Evolutionary conservation across 2,113 vertebrate species (phyloP), one percentile per base, ranked within the genome.

Genomic region (Platichthys flesus): DNA sequence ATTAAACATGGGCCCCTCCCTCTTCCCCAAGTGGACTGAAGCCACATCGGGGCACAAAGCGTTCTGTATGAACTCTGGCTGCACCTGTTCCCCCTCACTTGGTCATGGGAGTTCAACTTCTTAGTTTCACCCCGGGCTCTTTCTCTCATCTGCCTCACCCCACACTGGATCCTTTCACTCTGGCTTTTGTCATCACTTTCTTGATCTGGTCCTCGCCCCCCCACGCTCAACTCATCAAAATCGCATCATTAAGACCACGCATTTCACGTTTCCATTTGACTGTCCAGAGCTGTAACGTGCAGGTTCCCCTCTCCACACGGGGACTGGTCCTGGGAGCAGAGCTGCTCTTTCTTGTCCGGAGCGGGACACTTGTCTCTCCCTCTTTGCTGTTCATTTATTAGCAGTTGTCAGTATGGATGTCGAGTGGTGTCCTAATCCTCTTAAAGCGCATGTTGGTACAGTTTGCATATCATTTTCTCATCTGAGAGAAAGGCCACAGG

Each of bases 1-100:
- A 93, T 95, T 95, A 94, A 94, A 95, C 94, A 94, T 91, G 90
- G 84, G 85, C 84, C 90, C 91, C 89, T 85, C 56, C 90, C 77
- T 82, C 81, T 78, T 84, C 84, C 72, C 83, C 75, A 70, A 85
- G 85, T 89, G 87, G 80, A 87, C 88, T 67, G 84, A 82, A 89
- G 89, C 87, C 90, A 91, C 67, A 76, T 93, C 84, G 62, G 62
- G 26, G 78, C 87, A 94, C 92, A 93, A 93, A 93, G 93, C 86
- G 77, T 8, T 88, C 85, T 83, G 91, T 90, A 73, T 88, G 90
- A 85, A 86, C 88, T 90, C 89, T 82, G 81, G 81, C 84, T 93
- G 93, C 94, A 94, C 93, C 94, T 94, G 94, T 94, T 93, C 91
- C 88, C 78, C 45, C 86, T 76, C 68, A 56, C 83, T 83, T 71